Evolutionary conservation across 2,113 vertebrate species (phyloP), one percentile per base, ranked within the genome.

Genomic region (Puntigrus tetrazona): DNA sequence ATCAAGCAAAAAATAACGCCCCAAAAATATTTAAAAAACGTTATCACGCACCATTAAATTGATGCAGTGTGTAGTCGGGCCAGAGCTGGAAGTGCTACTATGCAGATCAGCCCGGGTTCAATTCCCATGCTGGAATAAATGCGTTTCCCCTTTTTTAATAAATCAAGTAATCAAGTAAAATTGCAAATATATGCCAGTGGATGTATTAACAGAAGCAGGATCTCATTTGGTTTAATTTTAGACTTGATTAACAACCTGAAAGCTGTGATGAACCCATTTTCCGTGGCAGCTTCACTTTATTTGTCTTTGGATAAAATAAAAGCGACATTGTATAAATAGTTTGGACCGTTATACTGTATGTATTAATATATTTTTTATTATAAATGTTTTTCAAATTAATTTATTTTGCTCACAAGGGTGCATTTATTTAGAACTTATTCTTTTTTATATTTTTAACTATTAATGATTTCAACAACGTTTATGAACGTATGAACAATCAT

Each of bases 71-170:
- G 67, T 69, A 10, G 18, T 7, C 4, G 18, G 3, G 65, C 65
- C 65, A 69, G 20, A 38, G 34, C 34, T 38, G 13, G 69, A 43
- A 72, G 16, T 69, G 65, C 1, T 72, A 25, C 69, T 72, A 25
- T 72, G 69, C 36, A 72, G 69, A 43, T 36, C 4, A 72, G 36
- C 22, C 69, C 7, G 36, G 67, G 22, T 72, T 41, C 22, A 25
- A 72, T 72, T 72, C 69, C 69, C 69, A 72, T n/a, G 69, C 36
- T 72, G 69, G 69, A 72, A 43, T 72, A 43, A 43, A 72, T 72
- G 18, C 25, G 13, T 67, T 38, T 5, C 36, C 36, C 38, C 36
- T 11, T 43, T 72, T 70, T 72, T 38, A 72, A 72, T 72, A 41
- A 25, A 72, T 72, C 36, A 41, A 36, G 36, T 22, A 70, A 70